Percentiles rank a stretch among this genome's conserved stretches.
Conservation (phyloP, 2,888 invertebrate genomes). For the Lasioglossum marginatum region DNA sequence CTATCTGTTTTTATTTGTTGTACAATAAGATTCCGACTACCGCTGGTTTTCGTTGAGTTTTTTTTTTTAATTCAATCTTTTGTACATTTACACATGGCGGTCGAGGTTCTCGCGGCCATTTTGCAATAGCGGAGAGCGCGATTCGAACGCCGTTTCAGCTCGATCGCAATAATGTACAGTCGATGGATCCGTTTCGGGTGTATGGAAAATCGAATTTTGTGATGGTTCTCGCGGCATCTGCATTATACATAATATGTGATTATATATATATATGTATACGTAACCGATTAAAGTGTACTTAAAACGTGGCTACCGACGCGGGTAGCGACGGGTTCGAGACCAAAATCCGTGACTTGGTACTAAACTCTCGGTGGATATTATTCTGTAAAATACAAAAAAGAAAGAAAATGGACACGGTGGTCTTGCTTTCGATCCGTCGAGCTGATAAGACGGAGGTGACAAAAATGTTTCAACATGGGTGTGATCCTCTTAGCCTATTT, state of each 20-base stretch:
- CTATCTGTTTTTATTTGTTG: not conserved
- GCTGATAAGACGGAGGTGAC: not conserved
- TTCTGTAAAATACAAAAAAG: not conserved
- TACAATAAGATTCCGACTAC: not conserved
- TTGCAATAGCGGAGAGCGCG: not conserved
- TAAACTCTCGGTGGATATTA: conserved; percentile 26
- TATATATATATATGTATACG: conserved; percentile 20
- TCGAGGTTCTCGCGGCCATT: not conserved
- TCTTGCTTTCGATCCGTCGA: not conserved
- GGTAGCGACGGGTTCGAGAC: conserved; percentile 45
- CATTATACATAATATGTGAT: conserved; percentile 2
- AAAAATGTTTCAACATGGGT: not conserved
- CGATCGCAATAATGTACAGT: conserved; percentile 4
- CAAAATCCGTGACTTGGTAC: conserved; percentile 61
- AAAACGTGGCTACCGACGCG: conserved; percentile 37
- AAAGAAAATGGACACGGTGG: conserved; percentile 1
- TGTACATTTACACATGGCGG: not conserved
- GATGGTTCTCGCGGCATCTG: conserved; percentile 30
- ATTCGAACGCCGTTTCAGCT: not conserved
- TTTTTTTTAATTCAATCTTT: not conserved
- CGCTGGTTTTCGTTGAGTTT: not conserved
- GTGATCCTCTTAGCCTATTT: not conserved
- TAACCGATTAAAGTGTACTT: conserved; percentile 69
- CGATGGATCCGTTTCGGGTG: not conserved
- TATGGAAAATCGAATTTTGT: conserved; percentile 25